Percentiles rank a stretch among this genome's conserved stretches.
These are phyloP conservation scores for Chrysochloris asiatica DNA, from an alignment of 2,113 vertebrate species.

Conservation along the genomic window DNA sequence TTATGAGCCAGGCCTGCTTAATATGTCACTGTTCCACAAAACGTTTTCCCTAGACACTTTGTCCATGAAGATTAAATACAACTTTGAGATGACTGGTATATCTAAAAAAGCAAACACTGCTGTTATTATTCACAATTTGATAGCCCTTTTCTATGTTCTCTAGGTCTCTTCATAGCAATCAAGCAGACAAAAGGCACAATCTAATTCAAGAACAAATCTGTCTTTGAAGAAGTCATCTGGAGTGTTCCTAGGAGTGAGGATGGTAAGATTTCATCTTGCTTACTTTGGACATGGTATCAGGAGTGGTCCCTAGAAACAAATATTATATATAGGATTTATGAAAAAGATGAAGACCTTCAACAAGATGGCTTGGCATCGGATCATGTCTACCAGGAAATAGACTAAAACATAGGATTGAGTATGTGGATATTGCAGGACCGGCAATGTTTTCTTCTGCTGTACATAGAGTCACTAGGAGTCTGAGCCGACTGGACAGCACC, in stretches of 20 bases:
- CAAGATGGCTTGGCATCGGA: not conserved
- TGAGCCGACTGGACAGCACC: not conserved
- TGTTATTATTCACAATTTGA: not conserved
- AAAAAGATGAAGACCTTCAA: not conserved
- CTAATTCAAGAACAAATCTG: not conserved
- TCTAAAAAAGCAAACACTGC: conserved; percentile 24
- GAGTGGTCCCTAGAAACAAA: not conserved
- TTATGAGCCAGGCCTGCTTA: not conserved
- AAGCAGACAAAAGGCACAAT: not conserved
- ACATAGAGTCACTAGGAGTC: not conserved
- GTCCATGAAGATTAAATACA: not conserved
- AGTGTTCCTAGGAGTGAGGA: not conserved
- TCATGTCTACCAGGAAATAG: not conserved
- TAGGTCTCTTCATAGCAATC: not conserved
- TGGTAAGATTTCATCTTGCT: not conserved
- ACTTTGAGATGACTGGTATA: not conserved
- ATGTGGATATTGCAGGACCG: not conserved
- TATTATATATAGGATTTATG: not conserved
- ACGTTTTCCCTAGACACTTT: conserved; percentile 2
- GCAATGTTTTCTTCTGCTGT: not conserved
- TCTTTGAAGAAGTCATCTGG: not conserved
- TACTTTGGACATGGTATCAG: not conserved
- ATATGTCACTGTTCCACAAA: not conserved
- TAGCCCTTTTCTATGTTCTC: not conserved
- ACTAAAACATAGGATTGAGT: not conserved